Evolutionary conservation across 2,888 invertebrate genomes (phyloP), one percentile per base, ranked within the genome.

Genomic region (Suillia variegata): DNA sequence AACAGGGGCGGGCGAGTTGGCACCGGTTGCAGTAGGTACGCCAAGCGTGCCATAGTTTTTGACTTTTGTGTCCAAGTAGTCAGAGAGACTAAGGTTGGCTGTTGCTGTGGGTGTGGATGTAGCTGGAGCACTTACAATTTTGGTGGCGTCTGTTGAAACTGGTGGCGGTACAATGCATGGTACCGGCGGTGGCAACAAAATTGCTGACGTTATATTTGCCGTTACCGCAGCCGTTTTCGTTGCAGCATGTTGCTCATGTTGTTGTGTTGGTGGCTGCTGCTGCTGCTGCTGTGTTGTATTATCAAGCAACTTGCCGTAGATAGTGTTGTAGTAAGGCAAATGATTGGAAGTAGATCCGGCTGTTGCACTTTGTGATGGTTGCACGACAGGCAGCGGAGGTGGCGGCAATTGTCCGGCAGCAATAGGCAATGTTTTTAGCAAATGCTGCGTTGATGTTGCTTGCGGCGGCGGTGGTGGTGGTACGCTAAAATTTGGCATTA

Each of bases 251-350:
- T 26, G 58, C 22, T 67, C 24, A 71, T 66, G 55, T 82, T 81
- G 60, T 79, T 76, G 38, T 13, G 12, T 20, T 61, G 83, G 84
- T 42, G 8, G 51, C 54, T 56, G 59, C 38, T 42, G 54, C 18
- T 26, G 8, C 33, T 33, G 34, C 22, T 55, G 26, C 18, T 56
- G 42, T 1, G 55, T 48, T 3, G 55, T 17, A 57, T 61, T 70
- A 82, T 87, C 86, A 82, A 87, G 80, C 80, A 85, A 73, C 82
- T 82, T 72, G 79, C 85, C 70, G 83, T 82, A 82, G 18, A 82
- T 79, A 5, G 81, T 80, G 56, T 80, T 81, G 54, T 80, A 81
- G 48, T 75, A 80, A 2, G 80, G 80, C 58, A 80, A 62, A 62
- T 69, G 69, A 24, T 58, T 67, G 60, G 26, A 10, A n/a, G 42